Evolutionary conservation across 2,113 vertebrate genomes (phyloP), one percentile per base, ranked within the genome.

Genomic region (Numenius arquata): DNA sequence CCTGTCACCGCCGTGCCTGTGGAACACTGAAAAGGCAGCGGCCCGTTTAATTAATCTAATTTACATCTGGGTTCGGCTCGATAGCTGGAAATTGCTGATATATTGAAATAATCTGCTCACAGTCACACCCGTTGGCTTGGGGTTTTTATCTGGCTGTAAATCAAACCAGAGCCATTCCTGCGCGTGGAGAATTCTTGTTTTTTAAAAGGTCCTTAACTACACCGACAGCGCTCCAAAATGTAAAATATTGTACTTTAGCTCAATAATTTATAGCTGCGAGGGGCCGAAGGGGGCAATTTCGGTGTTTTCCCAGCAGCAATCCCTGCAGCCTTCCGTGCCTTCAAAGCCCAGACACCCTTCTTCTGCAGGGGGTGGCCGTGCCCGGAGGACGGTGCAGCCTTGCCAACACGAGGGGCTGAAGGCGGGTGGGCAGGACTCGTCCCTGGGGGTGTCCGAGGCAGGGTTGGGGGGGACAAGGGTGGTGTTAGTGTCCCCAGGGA

Each of bases 271-370:
- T 7, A 5, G 63, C 7, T 2, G 65, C 1, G 7, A 83, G 18
- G 45, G 40, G 43, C 18, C 53, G 2, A 30, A n/a, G 34, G 0
- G 4, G 9, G 40, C 2, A 59, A 40, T 53, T 7, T 20, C 5
- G 2, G 29, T 29, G 68, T 27, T 82, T 45, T 38, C 58, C 41
- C 4, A 1, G 61, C 3, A n/a, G 45, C 43, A 26, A 8, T 1
- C 45, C 41, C 62, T 34, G 48, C 16, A 61, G 53, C 38, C 3
- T 40, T 52, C 29, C 2, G 0, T 14, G 40, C 41, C 19, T 47
- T 8, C 4, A 40, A 34, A 30, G 36, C 41, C 15, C 0, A 0
- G 21, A 4, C 0, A 1, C 20, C 22, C 5, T 15, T 40, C 20
- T 8, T 6, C 61, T 63, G 61, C 38, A 11, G 11, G 40, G 40